phyloP scores from a whole-genome alignment of 2,888 invertebrate genomes.

The Pseudococcus viburni region DNA sequence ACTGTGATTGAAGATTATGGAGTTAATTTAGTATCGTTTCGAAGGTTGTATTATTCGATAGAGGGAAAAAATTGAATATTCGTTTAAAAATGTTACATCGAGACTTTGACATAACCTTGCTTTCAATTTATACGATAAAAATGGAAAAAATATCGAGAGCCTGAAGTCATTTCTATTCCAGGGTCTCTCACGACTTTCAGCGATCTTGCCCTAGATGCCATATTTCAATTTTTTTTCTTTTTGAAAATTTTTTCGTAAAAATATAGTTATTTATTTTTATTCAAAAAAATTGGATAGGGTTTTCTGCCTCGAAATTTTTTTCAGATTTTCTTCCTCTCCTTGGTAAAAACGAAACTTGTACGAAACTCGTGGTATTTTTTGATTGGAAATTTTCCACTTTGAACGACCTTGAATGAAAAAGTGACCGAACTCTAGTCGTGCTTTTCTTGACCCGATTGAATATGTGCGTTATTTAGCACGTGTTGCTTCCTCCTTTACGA shows the following conservation, averaged over 20 bases:
- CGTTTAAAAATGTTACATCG: neutral
- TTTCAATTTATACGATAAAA: neutral
- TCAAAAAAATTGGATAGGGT: too few species aligned
- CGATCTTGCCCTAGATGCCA: neutral
- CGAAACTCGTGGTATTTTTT: neutral
- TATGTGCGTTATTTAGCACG: neutral
- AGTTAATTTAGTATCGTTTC: neutral
- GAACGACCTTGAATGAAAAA: neutral
- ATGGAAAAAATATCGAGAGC: neutral
- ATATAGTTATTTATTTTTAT: too few species aligned
- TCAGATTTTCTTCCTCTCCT: too few species aligned
- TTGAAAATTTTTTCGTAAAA: too few species aligned
- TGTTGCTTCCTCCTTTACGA: neutral
- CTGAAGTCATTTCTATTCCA: neutral
- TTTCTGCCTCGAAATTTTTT: too few species aligned
- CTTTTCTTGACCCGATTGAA: constrained; percentile 15
- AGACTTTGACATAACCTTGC: neutral
- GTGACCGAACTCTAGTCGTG: neutral
- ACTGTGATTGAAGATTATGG: neutral
- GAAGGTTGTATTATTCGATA: neutral
- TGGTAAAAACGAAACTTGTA: neutral
- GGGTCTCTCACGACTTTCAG: neutral
- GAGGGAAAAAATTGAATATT: neutral
- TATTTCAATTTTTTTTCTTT: neutral
- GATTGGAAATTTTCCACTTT: neutral